Evolutionary conservation across 1,140 invertebrate species (phyloP).

Genomic region (Musca vetustissima): DNA sequence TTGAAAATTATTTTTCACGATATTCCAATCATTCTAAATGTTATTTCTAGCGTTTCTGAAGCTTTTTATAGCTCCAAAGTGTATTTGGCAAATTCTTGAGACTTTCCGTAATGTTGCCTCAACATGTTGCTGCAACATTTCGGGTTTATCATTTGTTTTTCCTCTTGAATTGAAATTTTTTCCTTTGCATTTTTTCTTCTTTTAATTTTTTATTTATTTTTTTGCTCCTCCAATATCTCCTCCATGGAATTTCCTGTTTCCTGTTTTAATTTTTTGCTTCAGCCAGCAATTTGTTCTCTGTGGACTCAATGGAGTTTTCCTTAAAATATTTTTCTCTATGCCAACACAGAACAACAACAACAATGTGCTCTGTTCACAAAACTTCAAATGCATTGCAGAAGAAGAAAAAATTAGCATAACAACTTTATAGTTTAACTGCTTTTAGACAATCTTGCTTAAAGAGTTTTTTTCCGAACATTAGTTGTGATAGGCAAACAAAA

Average conservation of each 20-base stretch:
- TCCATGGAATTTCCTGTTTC: slow-evolving; percentile 19
- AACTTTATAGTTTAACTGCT: slow-evolving; percentile 56
- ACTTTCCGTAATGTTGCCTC: too few species aligned
- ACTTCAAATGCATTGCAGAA: background rate
- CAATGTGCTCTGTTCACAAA: background rate
- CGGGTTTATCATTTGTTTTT: too few species aligned
- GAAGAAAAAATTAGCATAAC: slow-evolving; percentile 56
- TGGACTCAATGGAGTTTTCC: slow-evolving; percentile 1
- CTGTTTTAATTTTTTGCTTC: slow-evolving; percentile 9
- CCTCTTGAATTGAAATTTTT: too few species aligned
- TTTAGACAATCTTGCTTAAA: slow-evolving; percentile 24
- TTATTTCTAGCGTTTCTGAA: too few species aligned
- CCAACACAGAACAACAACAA: slow-evolving; percentile 13
- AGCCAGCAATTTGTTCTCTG: slow-evolving; percentile 4
- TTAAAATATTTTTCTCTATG: slow-evolving; percentile 15
- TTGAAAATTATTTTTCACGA: too few species aligned
- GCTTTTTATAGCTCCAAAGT: too few species aligned
- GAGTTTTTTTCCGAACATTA: background rate
- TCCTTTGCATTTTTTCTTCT: too few species aligned
- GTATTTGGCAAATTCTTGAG: too few species aligned
- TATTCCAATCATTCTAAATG: too few species aligned
- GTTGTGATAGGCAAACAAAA: too few species aligned
- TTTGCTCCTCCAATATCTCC: too few species aligned
- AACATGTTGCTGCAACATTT: slow-evolving; percentile 26
- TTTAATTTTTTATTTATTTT: too few species aligned